These are phyloP conservation scores for Sphyrna mokarran DNA, from an alignment of 2,113 vertebrate species.

Conservation along the genomic window DNA sequence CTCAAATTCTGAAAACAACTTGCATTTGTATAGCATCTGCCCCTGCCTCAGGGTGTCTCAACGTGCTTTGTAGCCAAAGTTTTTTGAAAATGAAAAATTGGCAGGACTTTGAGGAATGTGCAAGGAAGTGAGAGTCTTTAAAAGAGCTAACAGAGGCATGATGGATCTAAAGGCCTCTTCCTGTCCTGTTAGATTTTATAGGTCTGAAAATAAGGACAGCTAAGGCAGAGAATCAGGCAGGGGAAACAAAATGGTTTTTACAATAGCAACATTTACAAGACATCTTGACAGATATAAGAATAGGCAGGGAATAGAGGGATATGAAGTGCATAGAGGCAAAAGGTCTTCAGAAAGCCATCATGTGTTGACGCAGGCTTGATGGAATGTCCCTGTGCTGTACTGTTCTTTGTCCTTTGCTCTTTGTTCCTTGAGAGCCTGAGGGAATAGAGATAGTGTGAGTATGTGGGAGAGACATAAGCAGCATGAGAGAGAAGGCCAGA, in stretches of 20 bases:
- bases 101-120: background rate
- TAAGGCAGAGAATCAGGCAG: too few species aligned
- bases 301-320: too few species aligned
- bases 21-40: background rate
- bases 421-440: background rate
- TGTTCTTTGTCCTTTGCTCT: too few species aligned
- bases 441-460: background rate
- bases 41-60: background rate
- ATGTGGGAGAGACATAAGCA: background rate
- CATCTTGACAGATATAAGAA: too few species aligned
- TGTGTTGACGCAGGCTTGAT: too few species aligned
- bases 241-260: too few species aligned
- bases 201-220: fast-evolving
- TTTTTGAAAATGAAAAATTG: background rate
- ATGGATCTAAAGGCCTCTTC: background rate
- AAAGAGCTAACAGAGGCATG: background rate
- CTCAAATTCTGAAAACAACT: background rate
- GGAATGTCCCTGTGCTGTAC: too few species aligned
- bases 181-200: background rate
- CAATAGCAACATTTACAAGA: too few species aligned
- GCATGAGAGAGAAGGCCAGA: background rate
- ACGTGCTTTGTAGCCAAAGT: background rate
- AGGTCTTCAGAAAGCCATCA: too few species aligned
- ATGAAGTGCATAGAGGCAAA: too few species aligned
- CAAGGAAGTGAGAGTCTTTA: background rate